A percentile compares a stretch with the other conserved stretches of the same genome.
phyloP scores from a whole-genome alignment of 2,888 invertebrate genomes.

The Drosophila phalerata region DNA sequence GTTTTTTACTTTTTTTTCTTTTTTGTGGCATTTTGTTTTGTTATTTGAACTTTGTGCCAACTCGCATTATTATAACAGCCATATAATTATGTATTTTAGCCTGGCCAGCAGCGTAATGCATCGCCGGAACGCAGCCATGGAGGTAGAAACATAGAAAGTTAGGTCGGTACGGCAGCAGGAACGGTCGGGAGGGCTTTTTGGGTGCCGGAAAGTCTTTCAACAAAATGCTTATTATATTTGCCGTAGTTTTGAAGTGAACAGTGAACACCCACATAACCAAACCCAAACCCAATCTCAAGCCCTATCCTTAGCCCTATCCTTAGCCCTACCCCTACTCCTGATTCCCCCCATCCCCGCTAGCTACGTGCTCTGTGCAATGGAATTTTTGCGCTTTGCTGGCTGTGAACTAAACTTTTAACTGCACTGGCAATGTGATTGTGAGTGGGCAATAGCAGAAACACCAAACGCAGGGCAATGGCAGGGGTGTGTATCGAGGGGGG shows the following conservation, averaged over 20 bases:
- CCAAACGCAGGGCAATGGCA: slow-evolving; percentile 1
- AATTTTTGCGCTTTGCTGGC: slow-evolving; percentile 62
- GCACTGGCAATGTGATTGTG: slow-evolving; percentile 38
- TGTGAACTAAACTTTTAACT: slow-evolving; percentile 58
- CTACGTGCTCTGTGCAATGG: slow-evolving; percentile 76
- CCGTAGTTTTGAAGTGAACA: slow-evolving; percentile 67
- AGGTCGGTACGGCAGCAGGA: not conserved
- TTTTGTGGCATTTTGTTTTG: slow-evolving; percentile 31
- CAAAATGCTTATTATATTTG: slow-evolving; percentile 70
- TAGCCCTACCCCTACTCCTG: not conserved
- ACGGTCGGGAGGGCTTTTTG: not conserved
- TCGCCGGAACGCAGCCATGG: slow-evolving; percentile 21
- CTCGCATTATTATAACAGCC: slow-evolving; percentile 74
- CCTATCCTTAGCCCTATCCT: slow-evolving; percentile 1
- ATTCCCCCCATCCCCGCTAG: slow-evolving; percentile 16
- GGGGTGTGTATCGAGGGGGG: not conserved
- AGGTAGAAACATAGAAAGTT: not conserved
- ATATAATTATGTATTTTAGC: slow-evolving; percentile 77
- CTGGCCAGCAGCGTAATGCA: slow-evolving; percentile 59
- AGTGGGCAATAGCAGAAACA: slow-evolving; percentile 15
- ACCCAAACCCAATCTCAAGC: not conserved
- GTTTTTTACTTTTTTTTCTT: slow-evolving; percentile 16
- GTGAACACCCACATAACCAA: not conserved
- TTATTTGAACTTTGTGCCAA: slow-evolving; percentile 66
- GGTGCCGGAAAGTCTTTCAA: slow-evolving; percentile 34